A percentile compares a stretch with the other conserved stretches of the same genome.
phyloP scores from a whole-genome alignment of 1,140 invertebrate species.

The Notospermus geniculatus region DNA sequence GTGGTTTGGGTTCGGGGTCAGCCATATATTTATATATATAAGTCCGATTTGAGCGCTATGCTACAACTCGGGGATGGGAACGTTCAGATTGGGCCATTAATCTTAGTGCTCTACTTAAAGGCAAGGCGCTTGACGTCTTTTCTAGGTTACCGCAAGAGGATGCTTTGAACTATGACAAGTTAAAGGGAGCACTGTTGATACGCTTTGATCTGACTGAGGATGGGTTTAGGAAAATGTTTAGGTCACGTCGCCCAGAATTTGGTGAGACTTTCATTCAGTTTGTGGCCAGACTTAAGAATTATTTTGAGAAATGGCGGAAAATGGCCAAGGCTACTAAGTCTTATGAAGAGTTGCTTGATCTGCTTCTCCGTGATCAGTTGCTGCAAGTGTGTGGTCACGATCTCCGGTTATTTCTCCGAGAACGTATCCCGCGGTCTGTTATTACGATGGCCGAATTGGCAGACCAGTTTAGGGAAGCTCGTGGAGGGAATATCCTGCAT shows the following conservation, averaged over 20 bases:
- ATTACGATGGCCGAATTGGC: not conserved
- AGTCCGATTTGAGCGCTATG: not conserved
- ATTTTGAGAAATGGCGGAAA: not conserved
- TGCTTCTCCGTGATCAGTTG: not conserved
- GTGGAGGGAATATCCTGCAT: not conserved
- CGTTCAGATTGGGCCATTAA: conserved; percentile 9
- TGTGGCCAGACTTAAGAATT: not conserved
- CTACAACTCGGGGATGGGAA: not conserved
- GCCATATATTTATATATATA: too few species aligned
- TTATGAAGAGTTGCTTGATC: not conserved
- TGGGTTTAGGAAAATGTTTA: not conserved
- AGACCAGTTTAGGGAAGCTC: not conserved
- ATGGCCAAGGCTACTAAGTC: not conserved
- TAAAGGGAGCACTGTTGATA: too few species aligned
- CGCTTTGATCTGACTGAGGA: too few species aligned
- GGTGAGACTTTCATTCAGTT: not conserved
- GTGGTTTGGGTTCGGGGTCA: too few species aligned
- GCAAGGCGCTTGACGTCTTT: too few species aligned
- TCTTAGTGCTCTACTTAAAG: not conserved
- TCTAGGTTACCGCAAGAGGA: too few species aligned
- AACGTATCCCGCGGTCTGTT: not conserved
- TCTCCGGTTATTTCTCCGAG: not conserved
- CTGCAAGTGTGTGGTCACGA: not conserved
- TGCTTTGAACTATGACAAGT: too few species aligned
- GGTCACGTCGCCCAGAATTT: not conserved